Percentiles rank a stretch among this genome's conserved stretches.
Conservation (phyloP, 2,888 invertebrate genomes). For the Dasypolia templi region DNA sequence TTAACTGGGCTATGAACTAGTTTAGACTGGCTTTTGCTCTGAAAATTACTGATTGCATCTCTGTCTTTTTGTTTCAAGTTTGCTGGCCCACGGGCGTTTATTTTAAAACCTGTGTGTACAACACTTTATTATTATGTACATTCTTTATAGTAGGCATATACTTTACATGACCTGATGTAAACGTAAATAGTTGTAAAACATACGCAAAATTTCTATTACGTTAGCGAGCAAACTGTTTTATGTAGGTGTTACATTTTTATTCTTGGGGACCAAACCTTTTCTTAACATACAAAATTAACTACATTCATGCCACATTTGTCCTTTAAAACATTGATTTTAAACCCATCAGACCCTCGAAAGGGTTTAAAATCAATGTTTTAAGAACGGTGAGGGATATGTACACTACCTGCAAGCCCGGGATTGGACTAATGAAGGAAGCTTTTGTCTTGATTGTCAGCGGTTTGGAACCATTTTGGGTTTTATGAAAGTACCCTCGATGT, state of each 20-base stretch:
- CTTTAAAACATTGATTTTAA: conserved; percentile 15
- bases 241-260: not conserved
- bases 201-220: not conserved
- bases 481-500: not conserved
- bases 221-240: not conserved
- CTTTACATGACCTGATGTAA: not conserved
- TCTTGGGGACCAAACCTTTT: conserved; percentile 1
- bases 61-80: conserved; percentile 17
- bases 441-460: conserved; percentile 33
- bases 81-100: conserved; percentile 14
- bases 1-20: conserved; percentile 46
- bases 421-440: conserved; percentile 33
- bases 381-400: conserved; percentile 18
- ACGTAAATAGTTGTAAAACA: not conserved
- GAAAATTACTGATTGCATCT: conserved; percentile 37
- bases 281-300: conserved; percentile 21
- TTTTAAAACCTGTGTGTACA: conserved; percentile 18
- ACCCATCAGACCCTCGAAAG: not conserved
- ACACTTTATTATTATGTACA: conserved; percentile 22
- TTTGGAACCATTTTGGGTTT: conserved; percentile 12
- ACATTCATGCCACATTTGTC: not conserved
- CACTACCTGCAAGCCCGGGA: conserved; percentile 18
- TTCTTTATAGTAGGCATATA: conserved; percentile 13
- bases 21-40: conserved; percentile 40
- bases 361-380: conserved; percentile 21